These are phyloP conservation scores for Mobula birostris DNA, from an alignment of 2,113 vertebrate species.

Conservation along the genomic window DNA sequence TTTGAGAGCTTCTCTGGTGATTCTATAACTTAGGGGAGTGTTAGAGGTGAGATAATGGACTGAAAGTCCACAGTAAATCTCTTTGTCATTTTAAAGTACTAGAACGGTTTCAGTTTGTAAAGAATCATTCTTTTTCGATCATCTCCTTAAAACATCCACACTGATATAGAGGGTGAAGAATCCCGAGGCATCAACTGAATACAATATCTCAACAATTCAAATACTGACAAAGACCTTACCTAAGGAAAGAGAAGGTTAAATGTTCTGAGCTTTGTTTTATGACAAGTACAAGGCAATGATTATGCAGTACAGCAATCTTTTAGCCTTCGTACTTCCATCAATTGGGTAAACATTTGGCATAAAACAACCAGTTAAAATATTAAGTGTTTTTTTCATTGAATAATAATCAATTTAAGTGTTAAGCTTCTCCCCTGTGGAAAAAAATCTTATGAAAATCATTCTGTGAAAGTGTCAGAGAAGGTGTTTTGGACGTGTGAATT, in stretches of 20 bases:
- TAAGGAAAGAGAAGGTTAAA: background rate
- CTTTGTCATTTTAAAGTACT: background rate
- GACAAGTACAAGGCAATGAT: background rate
- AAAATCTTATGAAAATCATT: background rate
- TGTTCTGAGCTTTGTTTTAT: constrained; percentile 11
- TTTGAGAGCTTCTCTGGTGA: background rate
- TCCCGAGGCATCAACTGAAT: background rate
- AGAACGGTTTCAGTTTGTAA: background rate
- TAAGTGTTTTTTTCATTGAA: constrained; percentile 23
- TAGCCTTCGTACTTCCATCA: constrained; percentile 12
- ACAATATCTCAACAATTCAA: background rate
- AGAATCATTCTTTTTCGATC: background rate
- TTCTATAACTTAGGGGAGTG: background rate
- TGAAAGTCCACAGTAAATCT: background rate
- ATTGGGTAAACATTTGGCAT: constrained; percentile 6
- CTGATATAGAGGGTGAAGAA: background rate
- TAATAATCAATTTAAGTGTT: constrained; percentile 23
- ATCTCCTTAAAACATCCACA: background rate
- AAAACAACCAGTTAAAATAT: constrained; percentile 23
- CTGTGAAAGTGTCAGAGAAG: background rate
- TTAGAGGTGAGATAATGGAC: background rate
- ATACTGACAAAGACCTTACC: background rate
- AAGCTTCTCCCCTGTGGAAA: constrained; percentile 17
- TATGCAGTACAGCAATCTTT: constrained; percentile 7
- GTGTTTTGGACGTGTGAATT: background rate